Evolutionary conservation across 2,113 vertebrate genomes (phyloP).

Genomic region (Bubalus kerabau): DNA sequence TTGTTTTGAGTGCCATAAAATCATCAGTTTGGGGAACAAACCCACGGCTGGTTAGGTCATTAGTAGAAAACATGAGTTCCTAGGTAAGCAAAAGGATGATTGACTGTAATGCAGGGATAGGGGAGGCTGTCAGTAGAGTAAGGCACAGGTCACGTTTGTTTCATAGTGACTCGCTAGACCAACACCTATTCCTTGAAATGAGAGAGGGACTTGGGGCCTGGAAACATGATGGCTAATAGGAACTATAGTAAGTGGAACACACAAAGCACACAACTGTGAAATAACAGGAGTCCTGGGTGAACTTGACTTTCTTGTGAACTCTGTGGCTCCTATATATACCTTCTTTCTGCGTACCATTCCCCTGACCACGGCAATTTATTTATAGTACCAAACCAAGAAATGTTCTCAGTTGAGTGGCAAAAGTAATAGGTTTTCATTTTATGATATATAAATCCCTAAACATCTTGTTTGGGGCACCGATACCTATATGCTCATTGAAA

Average conservation of each 20-base stretch:
- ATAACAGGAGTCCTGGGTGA: not conserved
- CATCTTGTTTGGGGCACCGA: not conserved
- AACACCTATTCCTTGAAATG: not conserved
- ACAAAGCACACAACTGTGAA: not conserved
- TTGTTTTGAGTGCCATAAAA: not conserved
- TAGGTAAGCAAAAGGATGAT: not conserved
- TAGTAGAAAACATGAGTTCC: not conserved
- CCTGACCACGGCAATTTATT: not conserved
- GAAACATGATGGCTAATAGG: not conserved
- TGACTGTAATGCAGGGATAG: not conserved
- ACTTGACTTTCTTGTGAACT: not conserved
- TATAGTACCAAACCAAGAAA: not conserved
- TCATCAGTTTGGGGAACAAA: not conserved
- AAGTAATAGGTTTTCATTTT: slow-evolving; percentile 39
- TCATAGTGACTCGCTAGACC: not conserved
- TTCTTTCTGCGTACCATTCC: not conserved
- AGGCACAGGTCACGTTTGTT: not conserved
- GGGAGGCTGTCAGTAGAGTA: not conserved
- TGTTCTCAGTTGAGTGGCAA: not conserved
- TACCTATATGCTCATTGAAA: not conserved
- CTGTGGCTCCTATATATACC: not conserved
- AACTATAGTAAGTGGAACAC: not conserved
- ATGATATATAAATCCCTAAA: not conserved
- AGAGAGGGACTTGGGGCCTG: not conserved
- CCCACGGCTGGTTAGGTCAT: not conserved